Conservation (phyloP, 2,113 vertebrate species). For the Apodemus speciosus region DNA sequence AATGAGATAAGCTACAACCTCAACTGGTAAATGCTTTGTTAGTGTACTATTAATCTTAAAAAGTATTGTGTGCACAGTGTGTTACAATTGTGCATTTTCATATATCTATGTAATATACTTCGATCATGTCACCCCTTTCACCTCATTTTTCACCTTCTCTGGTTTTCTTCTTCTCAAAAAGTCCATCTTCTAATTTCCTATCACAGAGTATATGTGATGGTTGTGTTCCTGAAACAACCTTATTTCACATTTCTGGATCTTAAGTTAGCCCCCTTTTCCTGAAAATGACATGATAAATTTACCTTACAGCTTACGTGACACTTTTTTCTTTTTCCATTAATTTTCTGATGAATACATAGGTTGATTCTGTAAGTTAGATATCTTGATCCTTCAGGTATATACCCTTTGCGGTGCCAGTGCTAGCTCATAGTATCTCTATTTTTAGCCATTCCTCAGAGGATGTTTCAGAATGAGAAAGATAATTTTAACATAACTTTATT, state of each 20-base stretch:
- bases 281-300: not conserved
- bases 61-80: not conserved
- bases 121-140: not conserved
- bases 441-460: not conserved
- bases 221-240: not conserved
- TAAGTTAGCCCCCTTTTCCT: not conserved
- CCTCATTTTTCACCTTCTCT: not conserved
- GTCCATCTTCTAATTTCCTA: not conserved
- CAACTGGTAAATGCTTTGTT: not conserved
- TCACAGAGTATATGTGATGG: not conserved
- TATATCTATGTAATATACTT: not conserved
- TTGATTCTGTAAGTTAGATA: not conserved
- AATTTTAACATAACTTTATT: not conserved
- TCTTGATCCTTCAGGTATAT: not conserved
- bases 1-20: not conserved
- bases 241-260: not conserved
- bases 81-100: not conserved
- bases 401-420: not conserved
- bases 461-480: not conserved
- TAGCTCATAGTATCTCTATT: not conserved
- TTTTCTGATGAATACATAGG: not conserved
- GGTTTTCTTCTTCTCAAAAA: not conserved
- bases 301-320: no score
- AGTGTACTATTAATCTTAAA: not conserved
- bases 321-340: not conserved